phyloP scores from a whole-genome alignment of 1,140 invertebrate species.

The Ooceraea biroi region DNA sequence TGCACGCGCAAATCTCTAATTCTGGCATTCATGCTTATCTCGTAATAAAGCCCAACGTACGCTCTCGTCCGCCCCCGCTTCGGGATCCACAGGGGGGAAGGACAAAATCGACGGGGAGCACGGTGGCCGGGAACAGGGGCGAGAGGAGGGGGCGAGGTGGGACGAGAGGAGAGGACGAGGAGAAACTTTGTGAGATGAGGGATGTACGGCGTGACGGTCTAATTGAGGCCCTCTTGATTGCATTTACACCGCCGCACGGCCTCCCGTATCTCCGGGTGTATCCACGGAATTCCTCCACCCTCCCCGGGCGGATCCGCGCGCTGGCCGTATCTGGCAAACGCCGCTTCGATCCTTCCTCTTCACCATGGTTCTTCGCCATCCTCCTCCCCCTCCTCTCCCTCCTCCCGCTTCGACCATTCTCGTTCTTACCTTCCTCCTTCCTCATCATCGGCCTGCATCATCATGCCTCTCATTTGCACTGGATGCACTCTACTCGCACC shows the following conservation, averaged over 20 bases:
- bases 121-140: background rate
- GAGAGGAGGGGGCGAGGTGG: background rate
- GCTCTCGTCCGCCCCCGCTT: constrained; percentile 5
- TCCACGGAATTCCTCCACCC: constrained; percentile 59
- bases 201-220: constrained; percentile 83
- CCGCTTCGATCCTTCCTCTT: constrained; percentile 59
- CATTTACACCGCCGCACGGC: constrained; percentile 82
- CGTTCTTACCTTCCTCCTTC: constrained; percentile 38
- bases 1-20: background rate
- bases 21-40: constrained; percentile 15
- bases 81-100: background rate
- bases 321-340: constrained; percentile 56
- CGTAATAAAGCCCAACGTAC: constrained; percentile 34
- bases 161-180: background rate
- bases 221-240: constrained; percentile 84
- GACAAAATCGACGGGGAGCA: constrained; percentile 15
- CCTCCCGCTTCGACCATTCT: background rate
- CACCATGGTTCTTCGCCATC: constrained; percentile 32
- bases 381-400: background rate
- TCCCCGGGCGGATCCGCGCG: constrained; percentile 55
- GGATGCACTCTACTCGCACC: constrained; percentile 32
- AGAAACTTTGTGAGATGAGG: constrained; percentile 77
- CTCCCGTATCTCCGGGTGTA: constrained; percentile 77
- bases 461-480: constrained; percentile 50
- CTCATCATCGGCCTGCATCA: constrained; percentile 41